Evolutionary conservation across 2,113 vertebrate genomes (phyloP), one percentile per base, ranked within the genome.

Genomic region (Gnathonemus longibarbis): DNA sequence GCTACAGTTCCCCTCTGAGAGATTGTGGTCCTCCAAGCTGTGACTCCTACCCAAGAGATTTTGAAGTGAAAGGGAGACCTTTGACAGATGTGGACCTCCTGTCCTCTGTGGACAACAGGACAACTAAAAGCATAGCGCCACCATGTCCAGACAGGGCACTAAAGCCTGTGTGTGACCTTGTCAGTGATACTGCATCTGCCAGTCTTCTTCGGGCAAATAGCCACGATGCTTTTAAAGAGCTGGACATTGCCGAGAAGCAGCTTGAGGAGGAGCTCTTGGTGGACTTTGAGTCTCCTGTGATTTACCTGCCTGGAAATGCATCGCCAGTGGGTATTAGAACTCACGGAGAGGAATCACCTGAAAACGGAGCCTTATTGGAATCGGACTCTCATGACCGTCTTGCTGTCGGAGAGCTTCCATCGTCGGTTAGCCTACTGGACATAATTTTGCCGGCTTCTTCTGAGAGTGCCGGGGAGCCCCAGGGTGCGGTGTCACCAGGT

Each of bases 151-250:
- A 97, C 39, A 93, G 96, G 52, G 95, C 96, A 46, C 94, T 96
- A 91, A 94, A 97, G 91, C 98, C 98, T 1, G 93, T 98, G 88
- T 99, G 98, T 91, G 98, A 99, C 91, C 96, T 99, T 3, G 96
- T 99, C 91, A 98, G 93, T 58, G 98, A 98, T 93, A 97, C 96
- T 0, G 96, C 96, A 88, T 96, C 95, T 45, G 94, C 97, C 77
- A 94, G 95, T 89, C 94, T 95, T 89, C 94, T 94, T 90, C 89
- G 94, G 11, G 94, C 92, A 48, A 93, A 93, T 91, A 95, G 94
- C 94, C 93, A 90, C 21, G 96, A 97, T 90, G 96, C 94, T 84
- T 93, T 95, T 92, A 94, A 93, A 0, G 94, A 97, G 70, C 91
- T 96, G 90, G 95, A 96, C 8, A 31, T 93, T 24, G 93, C 88